Conservation (phyloP, 2,113 vertebrate species). For the Tetrao urogallus region DNA sequence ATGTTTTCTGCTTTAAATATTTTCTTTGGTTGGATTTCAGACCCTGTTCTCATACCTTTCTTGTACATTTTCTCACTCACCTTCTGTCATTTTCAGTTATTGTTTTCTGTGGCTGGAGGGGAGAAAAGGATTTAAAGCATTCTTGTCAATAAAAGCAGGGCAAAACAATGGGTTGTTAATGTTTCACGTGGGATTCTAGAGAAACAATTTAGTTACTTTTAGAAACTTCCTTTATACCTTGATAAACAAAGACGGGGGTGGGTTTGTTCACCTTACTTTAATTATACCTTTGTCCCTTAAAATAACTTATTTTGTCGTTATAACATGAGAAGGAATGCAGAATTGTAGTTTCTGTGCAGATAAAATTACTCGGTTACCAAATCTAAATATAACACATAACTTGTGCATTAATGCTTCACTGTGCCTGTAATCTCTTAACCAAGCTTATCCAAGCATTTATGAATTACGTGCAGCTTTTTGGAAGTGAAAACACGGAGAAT, state of each 20-base stretch:
- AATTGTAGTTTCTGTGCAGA: conserved; percentile 2
- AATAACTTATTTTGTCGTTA: conserved; percentile 52
- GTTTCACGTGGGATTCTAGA: conserved; percentile 55
- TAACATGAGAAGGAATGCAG: background rate
- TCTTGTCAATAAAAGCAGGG: conserved; percentile 26
- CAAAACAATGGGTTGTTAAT: conserved; percentile 64
- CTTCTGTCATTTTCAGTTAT: conserved; percentile 9
- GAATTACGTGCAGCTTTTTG: background rate
- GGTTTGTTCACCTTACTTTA: conserved; percentile 54
- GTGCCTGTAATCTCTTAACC: background rate
- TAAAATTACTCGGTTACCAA: background rate
- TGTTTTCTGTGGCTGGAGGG: background rate
- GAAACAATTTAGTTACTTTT: conserved; percentile 60
- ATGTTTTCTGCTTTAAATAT: background rate
- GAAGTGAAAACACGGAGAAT: conserved; percentile 18
- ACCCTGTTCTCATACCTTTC: background rate
- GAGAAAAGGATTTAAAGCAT: background rate
- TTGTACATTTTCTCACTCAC: background rate
- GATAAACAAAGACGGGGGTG: conserved; percentile 57
- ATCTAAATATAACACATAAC: background rate
- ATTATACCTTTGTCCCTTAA: conserved; percentile 49
- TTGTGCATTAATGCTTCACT: conserved; percentile 13
- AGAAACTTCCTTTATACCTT: conserved; percentile 66
- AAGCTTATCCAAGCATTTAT: background rate
- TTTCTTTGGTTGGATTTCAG: background rate